Percentiles rank a stretch among this genome's conserved stretches.
Evolutionary conservation across 2,888 invertebrate genomes (phyloP).

Genomic region (Azorinus chamasolen): DNA sequence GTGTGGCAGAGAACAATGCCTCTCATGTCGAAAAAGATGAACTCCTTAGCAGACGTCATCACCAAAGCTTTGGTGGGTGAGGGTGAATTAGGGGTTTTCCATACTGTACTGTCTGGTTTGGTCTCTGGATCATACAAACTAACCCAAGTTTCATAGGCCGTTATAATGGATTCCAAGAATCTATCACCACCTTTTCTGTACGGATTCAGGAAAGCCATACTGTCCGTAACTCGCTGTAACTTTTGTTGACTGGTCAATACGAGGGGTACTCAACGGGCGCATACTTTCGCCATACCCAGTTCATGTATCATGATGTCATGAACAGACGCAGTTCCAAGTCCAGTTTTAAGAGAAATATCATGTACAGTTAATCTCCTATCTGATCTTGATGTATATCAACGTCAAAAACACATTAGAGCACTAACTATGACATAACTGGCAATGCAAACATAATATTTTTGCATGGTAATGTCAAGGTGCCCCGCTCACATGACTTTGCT

Average conservation of each 20-base stretch:
- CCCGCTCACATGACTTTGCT: too few species aligned
- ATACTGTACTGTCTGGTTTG: constrained; percentile 16
- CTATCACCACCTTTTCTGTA: constrained; percentile 11
- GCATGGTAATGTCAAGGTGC: too few species aligned
- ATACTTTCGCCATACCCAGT: constrained; percentile 8
- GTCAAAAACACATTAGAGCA: too few species aligned
- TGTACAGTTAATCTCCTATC: constrained; percentile 16
- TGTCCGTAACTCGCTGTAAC: background rate
- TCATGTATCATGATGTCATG: constrained; percentile 8
- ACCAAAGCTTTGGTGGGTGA: constrained; percentile 16
- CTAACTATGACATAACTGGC: too few species aligned
- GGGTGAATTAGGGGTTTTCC: constrained; percentile 24
- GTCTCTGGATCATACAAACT: constrained; percentile 38
- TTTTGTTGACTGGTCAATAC: constrained; percentile 25
- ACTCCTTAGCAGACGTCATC: background rate
- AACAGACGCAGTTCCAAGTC: too few species aligned
- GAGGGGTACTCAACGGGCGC: constrained; percentile 20
- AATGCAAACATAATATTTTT: too few species aligned
- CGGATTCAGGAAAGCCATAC: constrained; percentile 15
- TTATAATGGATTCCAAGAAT: constrained; percentile 24
- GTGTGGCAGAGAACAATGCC: too few species aligned
- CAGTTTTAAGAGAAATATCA: constrained; percentile 12
- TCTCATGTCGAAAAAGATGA: constrained; percentile 1
- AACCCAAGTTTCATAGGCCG: constrained; percentile 38
- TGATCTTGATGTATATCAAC: too few species aligned